A percentile compares a stretch with the other conserved stretches of the same genome.
phyloP scores from a whole-genome alignment of 30 jellyfish, hydroid and myxozoan species.

The Hydra vulgaris region DNA sequence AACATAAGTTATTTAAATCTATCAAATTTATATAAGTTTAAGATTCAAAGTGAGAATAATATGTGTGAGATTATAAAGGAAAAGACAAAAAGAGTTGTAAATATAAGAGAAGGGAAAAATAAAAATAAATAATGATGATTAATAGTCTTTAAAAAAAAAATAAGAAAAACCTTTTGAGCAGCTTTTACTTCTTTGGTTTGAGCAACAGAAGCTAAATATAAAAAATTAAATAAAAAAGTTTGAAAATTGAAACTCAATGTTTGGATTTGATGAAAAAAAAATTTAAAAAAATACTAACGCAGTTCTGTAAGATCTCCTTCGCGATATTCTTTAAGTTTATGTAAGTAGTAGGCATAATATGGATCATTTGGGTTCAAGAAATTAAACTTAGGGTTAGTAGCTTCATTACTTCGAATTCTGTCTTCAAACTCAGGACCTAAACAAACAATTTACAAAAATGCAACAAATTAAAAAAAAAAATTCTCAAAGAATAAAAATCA shows the following conservation, averaged over 20 bases:
- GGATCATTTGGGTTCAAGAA: conserved; percentile 98
- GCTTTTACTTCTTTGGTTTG: background rate
- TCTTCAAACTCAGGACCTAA: conserved; percentile 99
- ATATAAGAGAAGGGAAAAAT: no score
- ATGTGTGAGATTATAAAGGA: no score
- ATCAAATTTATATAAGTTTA: no score
- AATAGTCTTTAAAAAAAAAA: no score
- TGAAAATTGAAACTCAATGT: no score
- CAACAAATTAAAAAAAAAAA: no score
- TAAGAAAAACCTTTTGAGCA: background rate
- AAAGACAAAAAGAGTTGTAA: no score
- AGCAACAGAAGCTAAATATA: background rate
- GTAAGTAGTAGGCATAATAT: conserved; percentile 86
- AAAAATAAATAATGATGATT: background rate
- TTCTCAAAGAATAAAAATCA: no score
- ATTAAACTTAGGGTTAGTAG: conserved; percentile 73
- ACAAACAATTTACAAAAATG: background rate
- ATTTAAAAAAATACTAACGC: conserved; percentile 37
- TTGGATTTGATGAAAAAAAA: no score
- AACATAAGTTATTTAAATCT: no score
- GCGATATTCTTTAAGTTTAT: conserved; percentile 76
- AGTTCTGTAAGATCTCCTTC: conserved; percentile 59
- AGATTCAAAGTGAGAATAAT: no score
- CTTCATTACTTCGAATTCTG: conserved; percentile 94
- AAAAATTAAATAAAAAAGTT: background rate